These are phyloP conservation scores for Icerya purchasi DNA, from an alignment of 2,888 invertebrate species.

Conservation along the genomic window DNA sequence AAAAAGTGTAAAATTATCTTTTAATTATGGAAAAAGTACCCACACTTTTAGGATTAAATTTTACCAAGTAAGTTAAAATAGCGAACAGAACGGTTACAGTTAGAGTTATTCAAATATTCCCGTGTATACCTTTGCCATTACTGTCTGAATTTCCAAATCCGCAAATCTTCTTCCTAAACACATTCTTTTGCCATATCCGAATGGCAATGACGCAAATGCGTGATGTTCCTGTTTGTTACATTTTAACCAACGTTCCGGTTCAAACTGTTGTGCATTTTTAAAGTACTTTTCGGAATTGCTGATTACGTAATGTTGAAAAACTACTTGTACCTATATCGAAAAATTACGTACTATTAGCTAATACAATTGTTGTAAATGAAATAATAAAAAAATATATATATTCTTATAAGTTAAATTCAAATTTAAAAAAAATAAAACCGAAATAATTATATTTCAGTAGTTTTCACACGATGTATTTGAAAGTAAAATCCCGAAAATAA, in stretches of 20 bases:
- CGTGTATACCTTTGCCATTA: constrained; percentile 61
- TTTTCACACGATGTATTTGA: too few relatives aligned
- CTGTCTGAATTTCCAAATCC: constrained; percentile 69
- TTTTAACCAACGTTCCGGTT: constrained; percentile 24
- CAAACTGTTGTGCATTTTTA: constrained; percentile 20
- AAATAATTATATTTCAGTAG: too few relatives aligned
- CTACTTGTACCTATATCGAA: constrained; percentile 48
- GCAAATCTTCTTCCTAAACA: constrained; percentile 71
- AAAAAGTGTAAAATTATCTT: constrained; percentile 1
- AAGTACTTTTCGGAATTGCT: constrained; percentile 22
- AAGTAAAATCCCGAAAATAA: too few relatives aligned
- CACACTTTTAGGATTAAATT: background rate
- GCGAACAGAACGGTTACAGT: background rate
- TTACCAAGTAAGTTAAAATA: background rate
- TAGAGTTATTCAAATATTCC: background rate
- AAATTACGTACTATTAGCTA: too few relatives aligned
- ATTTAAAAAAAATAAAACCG: too few relatives aligned
- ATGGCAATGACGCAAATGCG: constrained; percentile 51
- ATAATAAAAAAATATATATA: too few relatives aligned
- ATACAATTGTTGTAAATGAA: too few relatives aligned
- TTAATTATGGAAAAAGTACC: background rate
- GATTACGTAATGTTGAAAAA: constrained; percentile 43
- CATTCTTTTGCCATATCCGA: constrained; percentile 63
- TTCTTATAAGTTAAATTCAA: too few relatives aligned
- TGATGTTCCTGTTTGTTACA: constrained; percentile 28